Percentiles rank a stretch among this genome's conserved stretches.
phyloP scores from a whole-genome alignment of 2,113 vertebrate species.

The Lepus europaeus region DNA sequence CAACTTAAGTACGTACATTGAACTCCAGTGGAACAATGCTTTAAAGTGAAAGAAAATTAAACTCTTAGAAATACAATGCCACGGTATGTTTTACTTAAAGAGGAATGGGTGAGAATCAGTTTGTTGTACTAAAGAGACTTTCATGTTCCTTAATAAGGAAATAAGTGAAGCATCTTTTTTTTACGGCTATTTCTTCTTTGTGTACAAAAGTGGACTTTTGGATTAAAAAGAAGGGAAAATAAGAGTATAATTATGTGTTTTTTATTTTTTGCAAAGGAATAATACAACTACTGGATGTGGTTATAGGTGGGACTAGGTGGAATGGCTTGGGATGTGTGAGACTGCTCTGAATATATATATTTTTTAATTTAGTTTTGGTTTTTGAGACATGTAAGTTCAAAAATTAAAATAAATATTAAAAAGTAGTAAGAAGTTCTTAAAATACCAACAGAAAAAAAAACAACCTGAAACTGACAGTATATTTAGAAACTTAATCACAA shows the following conservation, averaged over 20 bases:
- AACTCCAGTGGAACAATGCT: not conserved
- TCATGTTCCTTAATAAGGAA: slow-evolving; percentile 22
- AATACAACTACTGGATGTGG: not conserved
- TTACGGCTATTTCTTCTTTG: slow-evolving; percentile 13
- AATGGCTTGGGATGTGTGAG: not conserved
- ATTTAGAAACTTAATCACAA: not conserved
- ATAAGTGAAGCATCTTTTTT: not conserved
- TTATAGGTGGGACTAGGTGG: not conserved
- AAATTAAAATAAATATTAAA: not conserved
- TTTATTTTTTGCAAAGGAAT: not conserved
- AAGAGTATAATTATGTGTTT: not conserved
- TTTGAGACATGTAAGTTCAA: not conserved
- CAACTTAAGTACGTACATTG: not conserved
- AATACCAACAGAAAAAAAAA: slow-evolving; percentile 5
- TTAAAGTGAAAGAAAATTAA: slow-evolving; percentile 44
- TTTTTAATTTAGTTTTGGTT: not conserved
- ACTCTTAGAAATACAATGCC: not conserved
- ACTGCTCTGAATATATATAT: not conserved
- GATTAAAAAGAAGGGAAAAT: not conserved
- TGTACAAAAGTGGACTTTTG: not conserved
- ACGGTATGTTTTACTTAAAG: not conserved
- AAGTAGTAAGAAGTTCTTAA: not conserved
- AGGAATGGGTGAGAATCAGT: not conserved
- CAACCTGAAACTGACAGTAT: not conserved
- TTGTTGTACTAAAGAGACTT: not conserved